Base-by-base conservation (phyloP, 2,888 invertebrate genomes). In the Orgyia antiqua region DNA sequence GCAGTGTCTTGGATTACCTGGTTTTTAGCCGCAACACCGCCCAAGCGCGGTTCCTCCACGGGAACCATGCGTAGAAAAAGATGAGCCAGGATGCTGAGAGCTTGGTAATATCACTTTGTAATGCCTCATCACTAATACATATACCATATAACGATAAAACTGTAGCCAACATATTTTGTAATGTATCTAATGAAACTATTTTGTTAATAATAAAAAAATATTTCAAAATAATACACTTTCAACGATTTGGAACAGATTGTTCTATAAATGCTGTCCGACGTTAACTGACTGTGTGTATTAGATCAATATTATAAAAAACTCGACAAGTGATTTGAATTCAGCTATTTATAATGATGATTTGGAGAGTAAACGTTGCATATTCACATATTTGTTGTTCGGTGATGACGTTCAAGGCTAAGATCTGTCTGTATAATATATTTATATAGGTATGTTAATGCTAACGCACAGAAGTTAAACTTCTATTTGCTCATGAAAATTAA, bases 1-100 rank as follows among this genome's bases (percentile, higher is more conserved):
- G 70, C 60, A 62, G 69, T 73, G 73, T 44, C 45, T 62, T 50
- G 64, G 64, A 60, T 69, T 75, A 74, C 74, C 79, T 77, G 67
- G 58, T 54, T 59, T 62, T 46, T 64, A 67, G 62, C 63, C 39
- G 60, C 58, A 61, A 68, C 66, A 65, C 73, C 73, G 68, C 62
- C 69, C 51, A 58, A 70, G 76, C 75, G 80, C 78, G 70, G 73
- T 62, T 73, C 65, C 60, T 68, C 61, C 47, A 59, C 70, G 70
- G 61, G 74, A 82, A 89, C 86, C 88, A 91, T 90, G 90, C 82
- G 88, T 83, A 88, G 88, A 86, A 89, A 90, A 90, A 88, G 89
- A 91, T 91, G 90, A 91, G 87, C 88, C 82, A 87, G 74, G 90
- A 90, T 90, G 90, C 89, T 65, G 90, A 90, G 87, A 90, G 90